Base-by-base conservation (phyloP, 2,797 vertebrate species). In the Microchirus variegatus region DNA sequence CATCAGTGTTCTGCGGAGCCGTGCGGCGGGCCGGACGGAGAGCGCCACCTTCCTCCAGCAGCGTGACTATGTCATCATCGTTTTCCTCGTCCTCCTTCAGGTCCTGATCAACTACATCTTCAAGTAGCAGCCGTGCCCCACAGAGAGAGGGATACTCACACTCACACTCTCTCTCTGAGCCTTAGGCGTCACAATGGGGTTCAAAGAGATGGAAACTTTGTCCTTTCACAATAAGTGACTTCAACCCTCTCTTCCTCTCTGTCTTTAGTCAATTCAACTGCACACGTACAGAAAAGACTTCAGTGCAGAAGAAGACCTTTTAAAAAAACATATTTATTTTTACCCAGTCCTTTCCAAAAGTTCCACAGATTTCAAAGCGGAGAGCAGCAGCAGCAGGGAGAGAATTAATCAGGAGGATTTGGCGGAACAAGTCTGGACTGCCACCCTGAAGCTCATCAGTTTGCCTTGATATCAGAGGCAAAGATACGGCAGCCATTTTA, bases 21-120 rank as follows among this genome's bases (percentile, higher is more conserved):
- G 95, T 51, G 89, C 95, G 0, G 67, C 88, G 6, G 84, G 86
- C 53, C 90, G 94, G 61, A 64, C 87, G 35, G 95, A 96, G 80
- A 93, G 91, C 63, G 75, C 84, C 64, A 95, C 85, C 48, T 90
- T 97, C 89, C 94, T 98, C 82, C 96, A 97, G 57, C 95, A 96
- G 76, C 94, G 96, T 45, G 97, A 99, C 90, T 96, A 94, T 82
- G 76, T 94, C 86, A 80, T 99, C 92, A 96, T 99, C 77, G 76
- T 93, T 65, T 89, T 97, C 66, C 87, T 99, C 87, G 90, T 99
- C 88, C 85, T 96, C 77, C 92, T 98, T 71, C 97, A 99, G 92
- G 93, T 99, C 84, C 63, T 94, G 79, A 93, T 99, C 90, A 99
- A 96, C 90, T 94, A 96, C 70, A 83, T 96, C 78, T 96, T 99